phyloP scores from a whole-genome alignment of 1,140 invertebrate genomes.

The Rhyacophila brunnea region DNA sequence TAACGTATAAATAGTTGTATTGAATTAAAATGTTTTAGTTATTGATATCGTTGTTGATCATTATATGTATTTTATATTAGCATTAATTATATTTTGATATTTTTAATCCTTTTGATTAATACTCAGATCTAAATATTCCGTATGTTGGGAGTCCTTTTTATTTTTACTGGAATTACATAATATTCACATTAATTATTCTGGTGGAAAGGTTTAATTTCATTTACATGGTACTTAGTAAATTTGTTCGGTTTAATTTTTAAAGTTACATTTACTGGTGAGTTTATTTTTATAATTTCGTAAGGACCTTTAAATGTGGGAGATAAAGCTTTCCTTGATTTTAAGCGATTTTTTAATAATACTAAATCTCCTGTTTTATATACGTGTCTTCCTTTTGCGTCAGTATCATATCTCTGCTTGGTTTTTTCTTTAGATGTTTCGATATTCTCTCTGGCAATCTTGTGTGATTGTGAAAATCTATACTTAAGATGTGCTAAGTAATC shows the following conservation, averaged over 20 bases:
- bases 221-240: not conserved
- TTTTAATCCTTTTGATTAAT: no score
- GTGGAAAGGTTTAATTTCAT: not conserved
- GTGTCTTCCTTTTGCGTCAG: constrained; percentile 23
- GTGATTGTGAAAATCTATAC: constrained; percentile 41
- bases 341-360: constrained; percentile 2
- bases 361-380: constrained; percentile 32
- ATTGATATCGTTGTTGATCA: no score
- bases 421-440: constrained; percentile 32
- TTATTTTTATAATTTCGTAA: constrained; percentile 5
- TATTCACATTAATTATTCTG: not conserved
- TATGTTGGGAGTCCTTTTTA: no score
- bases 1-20: no score
- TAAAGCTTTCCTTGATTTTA: constrained; percentile 1
- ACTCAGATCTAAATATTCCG: no score
- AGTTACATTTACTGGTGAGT: not conserved
- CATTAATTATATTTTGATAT: no score
- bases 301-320: constrained; percentile 14
- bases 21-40: no score
- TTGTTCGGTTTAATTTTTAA: constrained; percentile 1
- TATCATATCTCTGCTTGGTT: constrained; percentile 39
- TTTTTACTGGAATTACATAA: no score
- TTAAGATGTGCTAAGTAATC: constrained; percentile 38
- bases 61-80: no score
- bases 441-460: constrained; percentile 30